A percentile compares a stretch with the other conserved stretches of the same genome.
Conservation (phyloP, 2,797 vertebrate species). For the Malurus leucopterus region DNA sequence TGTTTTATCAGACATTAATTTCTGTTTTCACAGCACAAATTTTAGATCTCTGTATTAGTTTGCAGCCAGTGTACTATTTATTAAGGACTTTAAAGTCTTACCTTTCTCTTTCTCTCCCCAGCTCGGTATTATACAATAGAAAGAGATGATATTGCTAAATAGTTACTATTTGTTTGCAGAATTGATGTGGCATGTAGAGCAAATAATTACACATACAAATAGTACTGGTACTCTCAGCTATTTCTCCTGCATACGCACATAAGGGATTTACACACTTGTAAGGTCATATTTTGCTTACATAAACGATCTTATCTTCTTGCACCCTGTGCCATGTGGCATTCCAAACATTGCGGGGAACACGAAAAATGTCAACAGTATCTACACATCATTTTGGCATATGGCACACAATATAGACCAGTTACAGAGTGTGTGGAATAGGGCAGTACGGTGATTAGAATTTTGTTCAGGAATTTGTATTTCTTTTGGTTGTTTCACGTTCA, state of each 20-base stretch:
- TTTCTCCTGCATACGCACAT: constrained; percentile 18
- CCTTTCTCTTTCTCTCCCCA: not conserved
- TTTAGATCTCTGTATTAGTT: not conserved
- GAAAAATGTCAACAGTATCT: not conserved
- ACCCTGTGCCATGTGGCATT: not conserved
- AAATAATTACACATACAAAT: constrained; percentile 29
- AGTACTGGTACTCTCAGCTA: not conserved
- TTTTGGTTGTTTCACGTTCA: not conserved
- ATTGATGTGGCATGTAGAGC: constrained; percentile 38
- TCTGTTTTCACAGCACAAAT: not conserved
- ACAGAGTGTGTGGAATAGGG: not conserved
- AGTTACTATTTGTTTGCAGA: constrained; percentile 36
- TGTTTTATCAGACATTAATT: not conserved
- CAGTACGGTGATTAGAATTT: not conserved
- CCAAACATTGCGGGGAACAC: not conserved
- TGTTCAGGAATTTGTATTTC: not conserved
- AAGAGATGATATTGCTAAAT: constrained; percentile 25
- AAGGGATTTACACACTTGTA: constrained; percentile 15
- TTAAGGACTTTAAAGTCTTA: not conserved
- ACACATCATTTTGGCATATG: not conserved
- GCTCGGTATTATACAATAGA: not conserved
- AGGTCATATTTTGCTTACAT: constrained; percentile 43
- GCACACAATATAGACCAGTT: not conserved
- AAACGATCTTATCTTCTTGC: constrained; percentile 36
- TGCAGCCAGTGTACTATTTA: not conserved